Conservation (phyloP, 2,888 invertebrate species). For the Merodon equestris region DNA sequence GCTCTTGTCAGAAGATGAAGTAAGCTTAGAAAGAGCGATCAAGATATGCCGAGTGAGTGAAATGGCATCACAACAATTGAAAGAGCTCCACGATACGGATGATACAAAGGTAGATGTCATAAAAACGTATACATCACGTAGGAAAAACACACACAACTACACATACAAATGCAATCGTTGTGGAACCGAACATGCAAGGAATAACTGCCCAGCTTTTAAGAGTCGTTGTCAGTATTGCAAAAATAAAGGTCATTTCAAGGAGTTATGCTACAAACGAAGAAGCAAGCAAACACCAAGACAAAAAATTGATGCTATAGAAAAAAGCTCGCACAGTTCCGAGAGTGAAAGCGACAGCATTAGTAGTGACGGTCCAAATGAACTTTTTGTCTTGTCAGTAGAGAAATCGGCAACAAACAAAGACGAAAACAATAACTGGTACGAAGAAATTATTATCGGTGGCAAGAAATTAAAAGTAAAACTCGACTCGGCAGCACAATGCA, state of each 20-base stretch:
- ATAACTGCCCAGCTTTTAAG: no score
- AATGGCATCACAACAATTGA: constrained; percentile 21
- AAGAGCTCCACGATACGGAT: constrained; percentile 24
- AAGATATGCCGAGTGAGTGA: constrained; percentile 34
- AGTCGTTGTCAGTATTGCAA: no score
- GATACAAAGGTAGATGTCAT: constrained; percentile 6
- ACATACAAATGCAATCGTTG: no score
- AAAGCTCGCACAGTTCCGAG: neutral
- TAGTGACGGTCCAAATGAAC: constrained; percentile 5
- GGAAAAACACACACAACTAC: no score
- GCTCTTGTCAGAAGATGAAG: constrained; percentile 21
- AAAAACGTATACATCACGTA: neutral
- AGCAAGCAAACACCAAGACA: no score
- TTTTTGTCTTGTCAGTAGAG: constrained; percentile 5
- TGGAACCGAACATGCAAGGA: no score
- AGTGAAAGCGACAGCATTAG: no score
- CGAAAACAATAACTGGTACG: constrained; percentile 27
- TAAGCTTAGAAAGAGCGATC: neutral
- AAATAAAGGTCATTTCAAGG: no score
- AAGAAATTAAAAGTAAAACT: constrained; percentile 22
- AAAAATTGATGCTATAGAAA: no score
- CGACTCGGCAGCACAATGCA: constrained; percentile 28
- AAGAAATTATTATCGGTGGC: constrained; percentile 16
- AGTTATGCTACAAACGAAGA: no score
- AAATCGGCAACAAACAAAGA: constrained; percentile 15